Base-by-base conservation (phyloP, 2,888 invertebrate genomes). In the Tetropium fuscum region DNA sequence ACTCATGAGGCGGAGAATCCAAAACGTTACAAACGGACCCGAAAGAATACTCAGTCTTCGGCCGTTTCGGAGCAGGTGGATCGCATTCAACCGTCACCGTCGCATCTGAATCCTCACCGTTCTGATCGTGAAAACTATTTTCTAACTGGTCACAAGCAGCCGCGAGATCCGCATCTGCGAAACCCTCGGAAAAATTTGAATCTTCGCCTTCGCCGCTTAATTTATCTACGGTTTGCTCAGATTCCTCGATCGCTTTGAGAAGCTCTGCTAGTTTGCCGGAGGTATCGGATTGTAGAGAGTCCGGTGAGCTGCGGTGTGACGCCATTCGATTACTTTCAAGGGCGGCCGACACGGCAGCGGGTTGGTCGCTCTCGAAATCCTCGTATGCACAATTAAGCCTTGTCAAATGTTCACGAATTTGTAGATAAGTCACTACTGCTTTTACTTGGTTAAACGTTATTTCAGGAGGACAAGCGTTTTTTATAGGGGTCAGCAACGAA, bases 381-480 rank as follows among this genome's bases (percentile, higher is more conserved):
- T 70, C 60, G 60, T 78, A 80, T 7, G 60, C 59, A 11, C 74
- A 49, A 6, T 67, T 58, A n/a, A 78, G 58, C 25, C 57, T 45
- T 22, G 64, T 53, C 18, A 81, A 62, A 60, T 82, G 80, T 16
- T 71, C 58, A 19, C 80, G 68, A 13, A 81, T 66, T 62, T 75
- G 66, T 8, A 77, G 48, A 66, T 79, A 80, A 1, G 74, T 62
- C 10, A 72, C 49, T 1, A 80, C 74, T 4, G 73, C 64, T 62
- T 73, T 76, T 15, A 82, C 72, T 54, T 78, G 71, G 27, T 76
- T 71, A 55, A 66, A 79, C 4, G 76, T 74, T 3, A 80, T 69
- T 4, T 76, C 66, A 32, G 67, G 69, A 1, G 80, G 75, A 64
- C 80, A 82, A 27, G 59, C 58, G 13, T 72, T 68, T 71, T 81